Base-by-base conservation (phyloP, 1,140 invertebrate genomes). In the Oppia nitens region DNA sequence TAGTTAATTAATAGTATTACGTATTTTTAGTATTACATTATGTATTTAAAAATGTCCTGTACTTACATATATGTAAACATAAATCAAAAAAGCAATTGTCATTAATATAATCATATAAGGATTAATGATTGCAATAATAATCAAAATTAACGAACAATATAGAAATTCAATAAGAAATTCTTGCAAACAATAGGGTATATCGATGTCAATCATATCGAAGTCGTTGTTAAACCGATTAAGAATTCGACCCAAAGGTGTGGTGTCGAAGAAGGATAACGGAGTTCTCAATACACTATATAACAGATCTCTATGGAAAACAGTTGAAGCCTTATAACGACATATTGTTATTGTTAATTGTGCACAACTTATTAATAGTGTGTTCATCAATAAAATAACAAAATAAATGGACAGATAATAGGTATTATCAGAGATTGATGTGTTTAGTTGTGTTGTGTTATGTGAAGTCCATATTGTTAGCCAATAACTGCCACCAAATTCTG, bases 401-500 rank as follows among this genome's bases (percentile, higher is more conserved):
- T 66, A 67, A 20, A 67, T 54, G 2, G 45, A 53, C 17, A 67
- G 29, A n/a, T 64, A 47, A 17, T 40, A 17, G 9, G 3, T 17
- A 14, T 25, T 11, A n/a, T n/a, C n/a, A 72, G 65, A 64, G 75
- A 17, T 3, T 57, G 54, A 21, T 75, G 21, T 64, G 14, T 71
- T 78, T 68, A 82, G 70, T n/a, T n/a, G n/a, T n/a, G 23, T 32
- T n/a, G 56, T 21, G 17, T 21, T 59, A 3, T 59, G 21, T 59
- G 57, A n/a, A 60, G 60, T 58, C 65, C 66, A 96, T 53, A 76
- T 67, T 63, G 84, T 84, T 0, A 96, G 77, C 91, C 92, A 97
- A 61, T 94, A 75, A 73, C 92, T 96, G 25, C 88, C 85, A 61
- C 85, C 85, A 59, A 96, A 85, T 67, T 83, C 83, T 71, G n/a